Base-by-base conservation (phyloP, 2,797 vertebrate genomes). In the Poeciliopsis paucimaculata region DNA sequence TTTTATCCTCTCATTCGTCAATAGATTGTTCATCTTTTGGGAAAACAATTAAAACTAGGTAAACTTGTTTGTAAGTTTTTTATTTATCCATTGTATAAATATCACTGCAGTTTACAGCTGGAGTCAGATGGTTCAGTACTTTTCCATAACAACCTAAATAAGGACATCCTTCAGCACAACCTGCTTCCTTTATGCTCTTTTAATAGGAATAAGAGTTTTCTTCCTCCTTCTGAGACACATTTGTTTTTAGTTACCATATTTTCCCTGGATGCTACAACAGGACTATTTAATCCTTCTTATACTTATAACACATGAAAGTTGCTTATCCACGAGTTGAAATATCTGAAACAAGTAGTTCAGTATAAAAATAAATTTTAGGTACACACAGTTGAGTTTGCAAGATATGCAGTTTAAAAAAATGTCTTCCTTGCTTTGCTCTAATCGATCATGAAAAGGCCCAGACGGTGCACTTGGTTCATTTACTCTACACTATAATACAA, bases 111-210 rank as follows among this genome's bases (percentile, higher is more conserved):
- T 23, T 70, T 57, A 51, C 57, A 77, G 73, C 77, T 81, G 31
- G 10, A 53, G 57, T 87, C 49, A 13, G 74, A 70, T n/a, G 77
- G 7, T 70, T 84, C 74, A 77, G 91, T 90, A 91, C 73, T 89
- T 82, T 90, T 86, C 87, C 87, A 87, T 77, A 60, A 82, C 51
- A 75, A 16, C 68, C 47, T 73, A 71, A 85, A 83, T 82, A n/a
- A 92, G 93, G 93, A 95, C 85, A 89, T 95, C 91, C 95, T 93
- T 82, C 55, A 75, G 86, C 73, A 82, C 89, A 83, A 78, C 88
- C 84, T 75, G 43, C 90, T 89, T 88, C 91, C 87, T 81, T 84
- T 73, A 39, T 79, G 73, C 83, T 86, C 86, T 90, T 81, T 47
- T 82, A 78, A 85, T 82, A 78, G 89, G 77, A 90, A 85, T 72